These are phyloP conservation scores for Neoascia interrupta DNA, from an alignment of 2,888 invertebrate species.

Conservation along the genomic window DNA sequence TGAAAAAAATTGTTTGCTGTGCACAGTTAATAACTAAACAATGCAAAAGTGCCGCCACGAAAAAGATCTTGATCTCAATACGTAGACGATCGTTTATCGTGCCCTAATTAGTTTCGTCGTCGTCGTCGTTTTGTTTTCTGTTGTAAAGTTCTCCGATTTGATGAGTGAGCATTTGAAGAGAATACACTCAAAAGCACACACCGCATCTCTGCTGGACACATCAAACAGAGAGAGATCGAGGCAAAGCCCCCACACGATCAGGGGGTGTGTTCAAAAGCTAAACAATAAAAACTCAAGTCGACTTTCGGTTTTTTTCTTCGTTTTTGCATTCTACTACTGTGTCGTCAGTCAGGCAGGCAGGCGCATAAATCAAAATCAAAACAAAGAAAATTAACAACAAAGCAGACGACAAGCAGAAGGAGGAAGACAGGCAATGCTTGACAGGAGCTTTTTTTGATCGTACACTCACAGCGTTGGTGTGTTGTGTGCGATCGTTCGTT, in stretches of 20 bases:
- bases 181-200: conserved; percentile 25
- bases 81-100: conserved; percentile 64
- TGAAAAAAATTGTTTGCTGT: conserved; percentile 22
- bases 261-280: conserved; percentile 62
- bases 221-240: neutral
- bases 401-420: conserved; percentile 12
- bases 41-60: conserved; percentile 49
- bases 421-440: neutral
- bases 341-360: no score
- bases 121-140: conserved; percentile 5
- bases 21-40: conserved; percentile 56
- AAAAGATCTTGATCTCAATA: conserved; percentile 70
- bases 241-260: neutral
- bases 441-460: conserved; percentile 22
- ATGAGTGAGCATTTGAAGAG: conserved; percentile 43
- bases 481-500: neutral
- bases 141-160: neutral
- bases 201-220: neutral
- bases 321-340: neutral
- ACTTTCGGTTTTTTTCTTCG: conserved; percentile 1
- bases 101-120: conserved; percentile 61
- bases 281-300: conserved; percentile 6
- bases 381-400: conserved; percentile 38
- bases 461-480: no score
- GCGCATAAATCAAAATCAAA: conserved; percentile 13